Evolutionary conservation across 2,888 invertebrate species (phyloP), one percentile per base, ranked within the genome.

Genomic region (Melipona bicolor): DNA sequence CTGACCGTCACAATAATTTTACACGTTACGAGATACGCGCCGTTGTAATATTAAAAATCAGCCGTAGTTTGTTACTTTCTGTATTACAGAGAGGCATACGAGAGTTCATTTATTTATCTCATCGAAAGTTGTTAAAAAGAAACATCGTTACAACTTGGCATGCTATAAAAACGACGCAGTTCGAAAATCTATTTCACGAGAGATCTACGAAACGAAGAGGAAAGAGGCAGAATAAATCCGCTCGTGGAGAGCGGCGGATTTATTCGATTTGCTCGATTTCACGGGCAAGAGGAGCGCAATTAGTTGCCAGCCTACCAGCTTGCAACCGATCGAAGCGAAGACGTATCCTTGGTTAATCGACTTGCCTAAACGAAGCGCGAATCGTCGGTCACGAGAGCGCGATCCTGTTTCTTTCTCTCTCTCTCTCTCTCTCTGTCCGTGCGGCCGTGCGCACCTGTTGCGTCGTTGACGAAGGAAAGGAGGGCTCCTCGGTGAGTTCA

Each of bases 211-310:
- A 15, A 9, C 19, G 19, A 19, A 27, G 17, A 13, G 21, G 6
- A 21, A 50, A 43, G 9, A 9, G 43, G 11, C 36, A 9, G 13
- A n/a, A 13, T 13, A 9, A n/a, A n/a, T 19, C 64, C 32, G 36
- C 64, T 19, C 24, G 17, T 32, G 27, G n/a, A 32, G 4, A 24
- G 13, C 49, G 73, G 32, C 62, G 32, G 62, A 74, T 68, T 67
- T 32, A n/a, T 19, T 77, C 77, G 69, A 80, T 79, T 81, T 64
- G 56, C 80, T 64, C 73, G 81, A 82, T 80, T 82, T 74, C 82
- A 82, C 81, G 82, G 69, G 74, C 32, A 82, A 43, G 64, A 70
- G 56, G 49, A 82, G 74, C 64, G 74, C 27, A 80, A 82, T 82
- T 80, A 80, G 74, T 80, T 43, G 43, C 50, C 59, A 36, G 43